These are phyloP conservation scores for Bothrops jararaca DNA, from an alignment of 2,113 vertebrate genomes.

Conservation along the genomic window DNA sequence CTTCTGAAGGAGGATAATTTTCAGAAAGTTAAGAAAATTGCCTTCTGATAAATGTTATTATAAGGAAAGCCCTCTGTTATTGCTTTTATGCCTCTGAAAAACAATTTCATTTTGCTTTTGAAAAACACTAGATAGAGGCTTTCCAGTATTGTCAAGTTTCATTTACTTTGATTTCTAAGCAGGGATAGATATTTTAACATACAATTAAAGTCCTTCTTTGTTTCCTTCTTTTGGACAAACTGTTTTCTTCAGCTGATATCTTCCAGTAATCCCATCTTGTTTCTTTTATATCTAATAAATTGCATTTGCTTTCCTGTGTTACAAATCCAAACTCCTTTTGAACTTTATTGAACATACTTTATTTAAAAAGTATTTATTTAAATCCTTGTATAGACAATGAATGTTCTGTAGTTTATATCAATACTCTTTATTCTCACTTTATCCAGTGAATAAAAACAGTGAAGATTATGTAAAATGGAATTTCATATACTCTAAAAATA, in stretches of 20 bases:
- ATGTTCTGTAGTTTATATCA: neutral
- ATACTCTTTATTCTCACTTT: neutral
- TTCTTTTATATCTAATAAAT: neutral
- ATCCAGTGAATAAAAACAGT: neutral
- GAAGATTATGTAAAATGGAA: slow-evolving; percentile 17
- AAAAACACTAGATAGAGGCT: neutral
- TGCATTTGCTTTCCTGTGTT: neutral
- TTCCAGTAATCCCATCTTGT: neutral
- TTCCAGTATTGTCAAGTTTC: neutral
- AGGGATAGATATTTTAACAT: neutral
- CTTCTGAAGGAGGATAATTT: neutral
- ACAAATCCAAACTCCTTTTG: neutral
- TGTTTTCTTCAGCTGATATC: neutral
- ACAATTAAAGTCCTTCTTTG: neutral
- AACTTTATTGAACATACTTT: neutral
- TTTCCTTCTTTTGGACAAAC: neutral
- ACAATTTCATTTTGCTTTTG: too few species aligned
- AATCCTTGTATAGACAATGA: neutral
- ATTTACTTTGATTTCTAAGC: neutral
- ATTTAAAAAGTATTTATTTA: too few species aligned
- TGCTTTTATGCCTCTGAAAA: neutral
- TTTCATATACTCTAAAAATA: neutral
- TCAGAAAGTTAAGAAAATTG: neutral
- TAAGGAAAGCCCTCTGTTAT: neutral
- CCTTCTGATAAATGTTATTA: neutral